Evolutionary conservation across 2,888 invertebrate species (phyloP).

Genomic region (Pteria penguin): DNA sequence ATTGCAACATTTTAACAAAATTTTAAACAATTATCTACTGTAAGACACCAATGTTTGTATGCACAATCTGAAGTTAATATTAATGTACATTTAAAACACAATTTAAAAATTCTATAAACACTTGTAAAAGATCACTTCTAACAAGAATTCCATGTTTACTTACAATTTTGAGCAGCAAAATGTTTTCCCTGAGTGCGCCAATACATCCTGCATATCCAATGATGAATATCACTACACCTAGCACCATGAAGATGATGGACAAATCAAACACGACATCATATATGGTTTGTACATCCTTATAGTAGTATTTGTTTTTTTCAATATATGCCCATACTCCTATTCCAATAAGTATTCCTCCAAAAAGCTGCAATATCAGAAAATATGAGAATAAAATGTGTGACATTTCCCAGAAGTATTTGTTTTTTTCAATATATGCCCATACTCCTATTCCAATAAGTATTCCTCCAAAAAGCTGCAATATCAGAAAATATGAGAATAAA

Average conservation of each 20-base stretch:
- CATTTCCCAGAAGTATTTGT: constrained; percentile 85
- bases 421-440: constrained; percentile 96
- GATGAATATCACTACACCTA: constrained; percentile 93
- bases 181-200: constrained; percentile 94
- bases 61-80: too few species aligned
- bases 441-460: constrained; percentile 91
- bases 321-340: constrained; percentile 94
- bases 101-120: not conserved
- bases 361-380: too few species aligned
- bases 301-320: constrained; percentile 89
- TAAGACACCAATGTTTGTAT: too few species aligned
- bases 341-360: constrained; percentile 91
- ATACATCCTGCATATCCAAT: constrained; percentile 97
- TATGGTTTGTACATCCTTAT: constrained; percentile 83
- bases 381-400: too few species aligned
- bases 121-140: not conserved
- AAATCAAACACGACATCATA: constrained; percentile 93
- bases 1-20: too few species aligned
- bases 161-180: constrained; percentile 93
- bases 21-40: too few species aligned
- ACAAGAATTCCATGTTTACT: constrained; percentile 42
- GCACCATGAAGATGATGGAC: constrained; percentile 92
- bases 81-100: too few species aligned
- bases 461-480: constrained; percentile 94
- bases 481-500: too few species aligned